Evolutionary conservation across 2,888 invertebrate species (phyloP).

Genomic region (Drosophila pegasa): DNA sequence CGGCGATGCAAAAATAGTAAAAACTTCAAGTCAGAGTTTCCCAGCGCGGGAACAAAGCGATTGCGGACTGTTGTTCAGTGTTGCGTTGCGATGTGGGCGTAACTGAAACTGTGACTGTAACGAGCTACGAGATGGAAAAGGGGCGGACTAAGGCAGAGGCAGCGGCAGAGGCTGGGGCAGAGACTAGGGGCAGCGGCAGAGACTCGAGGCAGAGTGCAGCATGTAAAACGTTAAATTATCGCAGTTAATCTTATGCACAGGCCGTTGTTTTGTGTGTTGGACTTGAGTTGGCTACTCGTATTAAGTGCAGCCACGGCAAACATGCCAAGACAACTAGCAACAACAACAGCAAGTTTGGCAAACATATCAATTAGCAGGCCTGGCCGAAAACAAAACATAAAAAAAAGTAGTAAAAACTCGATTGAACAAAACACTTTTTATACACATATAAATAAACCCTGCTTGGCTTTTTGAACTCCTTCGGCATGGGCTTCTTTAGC

Average conservation of each 20-base stretch:
- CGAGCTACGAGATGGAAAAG: not conserved
- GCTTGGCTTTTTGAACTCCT: too few species aligned
- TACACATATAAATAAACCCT: not conserved
- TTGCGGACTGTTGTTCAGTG: slow-evolving; percentile 50
- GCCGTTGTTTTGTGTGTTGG: slow-evolving; percentile 18
- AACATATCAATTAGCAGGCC: slow-evolving; percentile 68
- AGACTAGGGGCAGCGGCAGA: not conserved
- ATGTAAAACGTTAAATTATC: slow-evolving; percentile 74
- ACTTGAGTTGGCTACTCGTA: slow-evolving; percentile 50
- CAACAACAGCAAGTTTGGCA: slow-evolving; percentile 21
- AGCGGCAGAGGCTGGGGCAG: not conserved
- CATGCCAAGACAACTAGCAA: slow-evolving; percentile 29
- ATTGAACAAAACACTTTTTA: not conserved
- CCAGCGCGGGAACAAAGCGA: slow-evolving; percentile 46
- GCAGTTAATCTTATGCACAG: slow-evolving; percentile 67
- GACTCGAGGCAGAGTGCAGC: slow-evolving; percentile 29
- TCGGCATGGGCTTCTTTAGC: slow-evolving; percentile 73
- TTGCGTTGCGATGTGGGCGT: slow-evolving; percentile 55
- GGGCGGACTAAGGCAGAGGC: not conserved
- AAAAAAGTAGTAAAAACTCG: not conserved
- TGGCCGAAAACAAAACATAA: slow-evolving; percentile 7
- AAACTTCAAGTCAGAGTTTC: slow-evolving; percentile 21
- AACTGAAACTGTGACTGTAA: slow-evolving; percentile 12
- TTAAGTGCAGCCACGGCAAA: slow-evolving; percentile 42
- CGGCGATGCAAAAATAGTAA: slow-evolving; percentile 3